phyloP scores from a whole-genome alignment of 2,113 vertebrate genomes.

The Poicephalus gulielmi region DNA sequence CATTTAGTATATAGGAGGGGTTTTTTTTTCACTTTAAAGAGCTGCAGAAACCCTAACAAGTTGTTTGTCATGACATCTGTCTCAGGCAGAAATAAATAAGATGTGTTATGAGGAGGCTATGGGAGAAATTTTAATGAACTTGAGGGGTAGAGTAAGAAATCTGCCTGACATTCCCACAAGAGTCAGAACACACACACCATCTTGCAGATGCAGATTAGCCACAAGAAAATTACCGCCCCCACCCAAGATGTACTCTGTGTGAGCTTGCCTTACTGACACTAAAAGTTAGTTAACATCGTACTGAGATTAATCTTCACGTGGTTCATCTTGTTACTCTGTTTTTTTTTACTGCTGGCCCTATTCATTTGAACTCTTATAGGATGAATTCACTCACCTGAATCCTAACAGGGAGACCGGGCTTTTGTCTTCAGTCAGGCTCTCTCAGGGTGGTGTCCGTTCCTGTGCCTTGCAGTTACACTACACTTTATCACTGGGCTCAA shows the following conservation, averaged over 20 bases:
- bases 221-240: background rate
- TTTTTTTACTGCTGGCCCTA: background rate
- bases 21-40: background rate
- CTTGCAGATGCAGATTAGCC: background rate
- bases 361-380: background rate
- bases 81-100: background rate
- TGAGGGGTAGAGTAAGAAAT: background rate
- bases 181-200: background rate
- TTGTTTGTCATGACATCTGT: background rate
- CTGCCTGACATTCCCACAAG: background rate
- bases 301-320: background rate
- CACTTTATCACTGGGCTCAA: slow-evolving; percentile 32
- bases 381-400: slow-evolving; percentile 38
- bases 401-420: background rate
- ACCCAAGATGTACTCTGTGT: background rate
- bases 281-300: background rate
- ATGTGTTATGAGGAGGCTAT: background rate
- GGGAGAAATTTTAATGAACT: background rate
- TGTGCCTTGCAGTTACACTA: background rate
- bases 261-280: background rate
- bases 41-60: background rate
- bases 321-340: background rate
- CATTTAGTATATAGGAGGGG: background rate
- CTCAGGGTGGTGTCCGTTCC: background rate
- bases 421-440: background rate